Evolutionary conservation across 2,888 invertebrate genomes (phyloP).

Genomic region (Dilophus febrilis): DNA sequence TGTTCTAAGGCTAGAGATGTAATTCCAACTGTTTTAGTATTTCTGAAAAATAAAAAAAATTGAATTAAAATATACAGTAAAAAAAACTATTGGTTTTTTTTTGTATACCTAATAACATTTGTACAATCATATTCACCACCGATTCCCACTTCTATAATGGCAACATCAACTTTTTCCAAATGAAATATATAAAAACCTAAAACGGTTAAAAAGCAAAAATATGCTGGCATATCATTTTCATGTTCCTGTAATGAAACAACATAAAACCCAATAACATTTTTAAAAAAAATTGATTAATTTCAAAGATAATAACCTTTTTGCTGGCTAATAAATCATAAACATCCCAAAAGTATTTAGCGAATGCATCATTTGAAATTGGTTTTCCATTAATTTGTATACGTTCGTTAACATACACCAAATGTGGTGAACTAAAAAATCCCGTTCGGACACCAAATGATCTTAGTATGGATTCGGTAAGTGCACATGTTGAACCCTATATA

Average conservation of each 20-base stretch:
- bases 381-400: constrained; percentile 75
- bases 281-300: not conserved
- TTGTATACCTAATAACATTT: constrained; percentile 60
- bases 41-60: constrained; percentile 30
- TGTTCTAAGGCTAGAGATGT: constrained; percentile 87
- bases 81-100: not conserved
- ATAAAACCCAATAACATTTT: too few species aligned
- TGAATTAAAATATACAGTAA: constrained; percentile 2
- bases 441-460: constrained; percentile 69
- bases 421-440: constrained; percentile 93
- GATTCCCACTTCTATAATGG: constrained; percentile 91
- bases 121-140: constrained; percentile 91
- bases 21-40: constrained; percentile 75
- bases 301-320: constrained; percentile 25
- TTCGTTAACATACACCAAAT: constrained; percentile 80
- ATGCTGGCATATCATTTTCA: constrained; percentile 68
- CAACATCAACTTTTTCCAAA: constrained; percentile 74
- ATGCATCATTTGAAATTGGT: constrained; percentile 54
- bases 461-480: constrained; percentile 78
- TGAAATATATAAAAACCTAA: constrained; percentile 81
- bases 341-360: constrained; percentile 66
- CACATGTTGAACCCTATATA: constrained; percentile 75
- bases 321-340: constrained; percentile 48
- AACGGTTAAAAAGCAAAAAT: constrained; percentile 87
- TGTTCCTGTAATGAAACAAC: too few species aligned